phyloP scores from a whole-genome alignment of 2,113 vertebrate genomes.

The Gopherus evgoodei region DNA sequence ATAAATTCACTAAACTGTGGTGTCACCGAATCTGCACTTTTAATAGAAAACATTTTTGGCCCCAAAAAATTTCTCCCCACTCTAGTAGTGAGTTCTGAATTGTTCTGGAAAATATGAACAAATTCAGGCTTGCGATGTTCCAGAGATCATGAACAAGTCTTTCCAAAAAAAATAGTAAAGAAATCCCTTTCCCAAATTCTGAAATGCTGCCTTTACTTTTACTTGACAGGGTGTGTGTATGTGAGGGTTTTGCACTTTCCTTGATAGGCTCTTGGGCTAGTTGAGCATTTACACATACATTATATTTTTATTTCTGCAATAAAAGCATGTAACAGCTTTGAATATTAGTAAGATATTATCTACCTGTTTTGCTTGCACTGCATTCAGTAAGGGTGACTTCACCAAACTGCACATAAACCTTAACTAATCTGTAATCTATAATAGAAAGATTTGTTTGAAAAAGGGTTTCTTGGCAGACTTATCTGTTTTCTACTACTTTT shows the following conservation, averaged over 20 bases:
- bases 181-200: conserved; percentile 43
- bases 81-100: conserved; percentile 6
- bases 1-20: background rate
- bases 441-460: conserved; percentile 21
- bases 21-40: background rate
- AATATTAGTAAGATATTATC: conserved; percentile 1
- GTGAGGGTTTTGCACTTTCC: background rate
- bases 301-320: conserved; percentile 18
- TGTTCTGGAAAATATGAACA: conserved; percentile 25
- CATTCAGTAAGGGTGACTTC: conserved; percentile 31
- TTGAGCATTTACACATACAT: background rate
- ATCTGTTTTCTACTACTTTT: conserved; percentile 28
- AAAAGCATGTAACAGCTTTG: conserved; percentile 1
- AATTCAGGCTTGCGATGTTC: conserved; percentile 38
- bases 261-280: background rate
- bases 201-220: background rate
- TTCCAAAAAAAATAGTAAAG: conserved; percentile 49
- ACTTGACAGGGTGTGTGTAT: background rate
- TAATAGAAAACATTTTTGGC: background rate
- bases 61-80: background rate
- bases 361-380: conserved; percentile 2
- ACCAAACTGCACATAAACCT: conserved; percentile 23
- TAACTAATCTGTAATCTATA: background rate
- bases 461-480: conserved; percentile 12
- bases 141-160: conserved; percentile 3